Conservation (phyloP, 2,888 invertebrate species). For the Lasioglossum figueresi region DNA sequence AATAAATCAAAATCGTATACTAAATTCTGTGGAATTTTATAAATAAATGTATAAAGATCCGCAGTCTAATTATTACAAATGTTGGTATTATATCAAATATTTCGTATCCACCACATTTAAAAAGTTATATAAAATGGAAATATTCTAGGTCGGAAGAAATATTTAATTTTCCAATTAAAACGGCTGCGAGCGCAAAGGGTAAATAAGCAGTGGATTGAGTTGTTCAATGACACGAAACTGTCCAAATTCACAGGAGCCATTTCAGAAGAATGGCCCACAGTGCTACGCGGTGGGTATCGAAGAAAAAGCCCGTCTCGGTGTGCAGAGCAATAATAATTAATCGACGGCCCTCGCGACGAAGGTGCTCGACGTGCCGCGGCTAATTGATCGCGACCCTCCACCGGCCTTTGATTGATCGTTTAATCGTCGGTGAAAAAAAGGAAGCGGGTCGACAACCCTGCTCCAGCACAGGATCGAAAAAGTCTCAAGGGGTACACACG, state of each 20-base stretch:
- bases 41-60: no score
- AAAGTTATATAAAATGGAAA: no score
- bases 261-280: not conserved
- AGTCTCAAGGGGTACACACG: not conserved
- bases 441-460: not conserved
- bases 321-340: constrained; percentile 78
- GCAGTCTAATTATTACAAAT: no score
- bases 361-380: constrained; percentile 71
- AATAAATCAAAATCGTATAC: no score
- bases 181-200: no score
- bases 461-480: not conserved
- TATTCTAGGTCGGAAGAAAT: no score
- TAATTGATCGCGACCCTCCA: constrained; percentile 77
- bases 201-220: not conserved
- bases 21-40: no score
- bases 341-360: constrained; percentile 63
- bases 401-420: constrained; percentile 75
- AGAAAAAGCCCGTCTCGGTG: not conserved
- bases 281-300: not conserved
- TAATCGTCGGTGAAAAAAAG: constrained; percentile 66
- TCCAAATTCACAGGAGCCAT: not conserved
- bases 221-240: not conserved
- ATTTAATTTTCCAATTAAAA: no score
- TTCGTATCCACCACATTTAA: no score
- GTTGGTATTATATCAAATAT: no score